Percentiles rank a stretch among this genome's conserved stretches.
These are phyloP conservation scores for Dasysyrphus tricinctus DNA, from an alignment of 2,888 invertebrate species.

Conservation along the genomic window DNA sequence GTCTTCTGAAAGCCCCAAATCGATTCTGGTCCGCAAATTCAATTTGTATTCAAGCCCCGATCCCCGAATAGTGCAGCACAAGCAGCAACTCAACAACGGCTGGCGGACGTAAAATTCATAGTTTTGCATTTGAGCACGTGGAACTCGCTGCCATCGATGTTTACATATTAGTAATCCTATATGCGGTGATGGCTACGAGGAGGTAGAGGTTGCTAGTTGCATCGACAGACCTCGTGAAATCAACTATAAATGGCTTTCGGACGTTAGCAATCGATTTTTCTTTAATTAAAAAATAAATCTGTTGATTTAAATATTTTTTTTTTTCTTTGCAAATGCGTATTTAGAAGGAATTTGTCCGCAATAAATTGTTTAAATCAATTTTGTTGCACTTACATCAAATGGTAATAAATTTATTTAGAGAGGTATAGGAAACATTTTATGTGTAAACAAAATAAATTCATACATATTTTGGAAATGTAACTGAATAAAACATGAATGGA, in stretches of 20 bases:
- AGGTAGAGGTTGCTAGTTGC: background rate
- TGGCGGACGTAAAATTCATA: slow-evolving; percentile 10
- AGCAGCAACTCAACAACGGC: background rate
- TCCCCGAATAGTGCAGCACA: background rate
- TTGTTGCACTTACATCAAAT: background rate
- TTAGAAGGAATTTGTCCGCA: background rate
- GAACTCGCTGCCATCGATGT: slow-evolving; percentile 26
- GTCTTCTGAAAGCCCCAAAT: slow-evolving; percentile 3
- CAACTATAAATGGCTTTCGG: slow-evolving; percentile 15
- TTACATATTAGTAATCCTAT: slow-evolving; percentile 15
- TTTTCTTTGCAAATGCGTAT: no score
- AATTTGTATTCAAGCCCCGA: slow-evolving; percentile 32
- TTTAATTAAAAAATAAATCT: slow-evolving; percentile 27
- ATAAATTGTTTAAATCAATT: slow-evolving; percentile 7
- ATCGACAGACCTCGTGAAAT: slow-evolving; percentile 22
- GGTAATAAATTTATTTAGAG: no score
- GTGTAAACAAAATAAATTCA: background rate
- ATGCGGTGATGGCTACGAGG: background rate
- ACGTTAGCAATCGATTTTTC: slow-evolving; percentile 12
- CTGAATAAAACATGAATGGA: background rate
- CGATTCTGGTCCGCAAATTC: slow-evolving; percentile 50
- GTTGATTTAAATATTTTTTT: background rate
- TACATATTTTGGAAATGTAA: background rate
- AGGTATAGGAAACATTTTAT: background rate
- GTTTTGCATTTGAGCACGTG: slow-evolving; percentile 34